Conservation (phyloP, 2,113 vertebrate genomes). For the Struthidea cinerea region DNA sequence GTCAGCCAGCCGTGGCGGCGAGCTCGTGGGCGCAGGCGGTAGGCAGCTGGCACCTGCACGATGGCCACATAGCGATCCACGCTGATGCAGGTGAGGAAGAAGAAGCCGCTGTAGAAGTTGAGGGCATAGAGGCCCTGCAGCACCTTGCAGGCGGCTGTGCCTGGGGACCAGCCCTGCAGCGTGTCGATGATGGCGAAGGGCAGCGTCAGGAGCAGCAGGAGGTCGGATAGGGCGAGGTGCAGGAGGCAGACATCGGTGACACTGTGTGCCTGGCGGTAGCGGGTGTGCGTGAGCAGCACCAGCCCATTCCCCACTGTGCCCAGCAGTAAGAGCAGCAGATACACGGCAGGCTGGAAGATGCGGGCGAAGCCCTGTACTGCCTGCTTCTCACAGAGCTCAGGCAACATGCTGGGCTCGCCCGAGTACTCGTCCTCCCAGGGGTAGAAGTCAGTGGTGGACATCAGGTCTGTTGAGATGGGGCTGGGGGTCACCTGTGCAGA, state of each 20-base stretch:
- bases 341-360: conserved; percentile 76
- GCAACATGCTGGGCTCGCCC: not conserved
- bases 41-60: conserved; percentile 51
- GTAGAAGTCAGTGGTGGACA: conserved; percentile 9
- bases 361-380: conserved; percentile 58
- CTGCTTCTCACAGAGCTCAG: conserved; percentile 71
- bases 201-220: conserved; percentile 84
- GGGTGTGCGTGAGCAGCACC: conserved; percentile 84
- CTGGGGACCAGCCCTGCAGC: conserved; percentile 71
- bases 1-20: conserved; percentile 52
- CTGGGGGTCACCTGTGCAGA: not conserved
- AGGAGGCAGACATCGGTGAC: conserved; percentile 86
- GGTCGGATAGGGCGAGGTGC: conserved; percentile 86
- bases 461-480: not conserved
- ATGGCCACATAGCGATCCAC: conserved; percentile 88
- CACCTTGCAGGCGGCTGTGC: conserved; percentile 68
- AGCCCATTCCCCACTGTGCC: conserved; percentile 82
- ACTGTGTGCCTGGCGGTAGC: conserved; percentile 69
- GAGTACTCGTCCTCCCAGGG: not conserved
- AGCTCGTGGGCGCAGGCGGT: conserved; percentile 50
- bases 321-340: conserved; percentile 74
- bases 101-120: conserved; percentile 87
- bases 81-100: conserved; percentile 90
- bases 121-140: conserved; percentile 77
- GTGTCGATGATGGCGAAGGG: conserved; percentile 69